These are phyloP conservation scores for Uropsilus gracilis DNA, from an alignment of 2,113 vertebrate genomes.

Conservation along the genomic window DNA sequence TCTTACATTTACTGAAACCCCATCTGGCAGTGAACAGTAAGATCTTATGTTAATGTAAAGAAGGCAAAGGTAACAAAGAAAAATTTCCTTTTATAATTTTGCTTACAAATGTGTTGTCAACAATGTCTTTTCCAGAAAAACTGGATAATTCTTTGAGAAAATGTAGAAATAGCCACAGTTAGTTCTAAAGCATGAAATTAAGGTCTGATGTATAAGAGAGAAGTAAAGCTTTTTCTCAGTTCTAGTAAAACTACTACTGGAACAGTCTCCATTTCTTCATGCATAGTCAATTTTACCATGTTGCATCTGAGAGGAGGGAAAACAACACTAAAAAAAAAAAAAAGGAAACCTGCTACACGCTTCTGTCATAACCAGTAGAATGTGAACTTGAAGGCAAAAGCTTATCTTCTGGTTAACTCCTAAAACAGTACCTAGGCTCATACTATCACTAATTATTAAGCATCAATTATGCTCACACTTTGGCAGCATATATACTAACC, in stretches of 20 bases:
- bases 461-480: too few relatives aligned
- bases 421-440: not conserved
- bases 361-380: slow-evolving; percentile 9
- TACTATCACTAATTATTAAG: not conserved
- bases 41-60: slow-evolving; percentile 6
- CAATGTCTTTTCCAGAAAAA: slow-evolving; percentile 30
- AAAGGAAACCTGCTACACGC: not conserved
- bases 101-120: slow-evolving; percentile 8
- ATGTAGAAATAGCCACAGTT: not conserved
- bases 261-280: not conserved
- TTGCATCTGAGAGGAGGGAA: not conserved
- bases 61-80: not conserved
- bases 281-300: not conserved
- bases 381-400: not conserved
- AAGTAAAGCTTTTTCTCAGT: slow-evolving; percentile 10
- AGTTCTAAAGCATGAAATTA: not conserved
- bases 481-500: too few relatives aligned
- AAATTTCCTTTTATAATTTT: slow-evolving; percentile 47
- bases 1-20: slow-evolving; percentile 15
- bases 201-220: not conserved
- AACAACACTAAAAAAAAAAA: slow-evolving; percentile 29
- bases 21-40: not conserved
- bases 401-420: not conserved
- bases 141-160: not conserved
- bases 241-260: not conserved